Evolutionary conservation across 53 echinoderm and acorn worm genomes (phyloP), one percentile per base, ranked within the genome.

Genomic region (Holothuria leucospilota): DNA sequence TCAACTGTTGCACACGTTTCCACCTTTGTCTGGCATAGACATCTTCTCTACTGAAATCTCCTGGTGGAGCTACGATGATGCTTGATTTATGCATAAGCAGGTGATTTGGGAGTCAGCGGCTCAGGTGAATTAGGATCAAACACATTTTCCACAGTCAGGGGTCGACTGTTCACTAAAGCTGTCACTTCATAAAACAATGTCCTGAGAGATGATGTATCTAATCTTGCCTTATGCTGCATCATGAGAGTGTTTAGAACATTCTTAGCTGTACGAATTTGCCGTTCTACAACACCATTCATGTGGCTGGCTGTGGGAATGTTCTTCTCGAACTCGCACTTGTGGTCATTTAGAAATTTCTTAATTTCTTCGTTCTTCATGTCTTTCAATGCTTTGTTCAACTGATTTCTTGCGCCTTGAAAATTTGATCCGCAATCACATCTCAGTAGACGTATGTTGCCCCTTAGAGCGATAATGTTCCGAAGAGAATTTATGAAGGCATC

Each of bases 61-160:
- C 90, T 30, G 93, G 90, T 51, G 87, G 93, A 10, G 88, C 90
- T 24, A 93, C 71, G 6, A 93, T 56, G 28, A 87, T 72, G 77
- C 71, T 88, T 26, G 88, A 83, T 59, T 90, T 90, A 68, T 60
- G 66, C 8, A 90, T 90, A 6, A 93, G 81, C 5, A n/a, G n/a
- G n/a, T n/a, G n/a, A n/a, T n/a, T n/a, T n/a, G n/a, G n/a, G n/a
- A n/a, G n/a, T n/a, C n/a, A 90, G 67, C n/a, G 63, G 46, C 87
- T 77, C 42, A 42, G 42, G 42, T 9, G 42, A 42, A 42, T 42
- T 42, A 6, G 42, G 42, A 9, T 42, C 42, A 42, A 6, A 23
- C 20, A 72, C 59, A 62, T 83, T 30, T 21, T 59, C 59, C 20
- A 74, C 63, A 6, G 90, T 87, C 8, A 93, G 62, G 24, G 90